Percentiles rank a stretch among this genome's conserved stretches.
Conservation (phyloP, 2,113 vertebrate genomes). For the Lepus europaeus region DNA sequence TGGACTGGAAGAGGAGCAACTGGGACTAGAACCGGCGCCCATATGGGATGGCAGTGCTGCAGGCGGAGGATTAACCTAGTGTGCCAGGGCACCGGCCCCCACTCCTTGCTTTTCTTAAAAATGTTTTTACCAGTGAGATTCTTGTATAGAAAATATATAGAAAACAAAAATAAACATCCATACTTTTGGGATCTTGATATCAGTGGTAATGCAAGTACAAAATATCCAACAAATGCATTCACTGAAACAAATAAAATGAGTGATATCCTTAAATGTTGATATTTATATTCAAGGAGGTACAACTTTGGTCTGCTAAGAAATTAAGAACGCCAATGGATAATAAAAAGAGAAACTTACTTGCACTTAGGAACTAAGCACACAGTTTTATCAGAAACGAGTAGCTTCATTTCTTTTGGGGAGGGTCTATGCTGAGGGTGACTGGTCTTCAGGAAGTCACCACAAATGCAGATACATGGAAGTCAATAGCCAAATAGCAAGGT, state of each 20-base stretch:
- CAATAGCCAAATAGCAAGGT: neutral
- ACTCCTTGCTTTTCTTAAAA: neutral
- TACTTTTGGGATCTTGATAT: neutral
- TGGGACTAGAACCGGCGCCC: no score
- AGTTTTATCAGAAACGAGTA: neutral
- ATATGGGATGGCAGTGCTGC: no score
- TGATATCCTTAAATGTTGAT: neutral
- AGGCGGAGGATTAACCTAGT: no score
- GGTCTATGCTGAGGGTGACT: neutral
- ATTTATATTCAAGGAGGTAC: neutral
- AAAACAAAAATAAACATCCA: conserved; percentile 37
- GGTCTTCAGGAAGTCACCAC: neutral
- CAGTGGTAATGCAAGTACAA: neutral
- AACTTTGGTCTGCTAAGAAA: neutral
- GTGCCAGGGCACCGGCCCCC: no score
- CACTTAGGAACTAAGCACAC: neutral
- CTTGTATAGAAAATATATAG: neutral
- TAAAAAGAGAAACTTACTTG: conserved; percentile 6
- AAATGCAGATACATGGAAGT: neutral
- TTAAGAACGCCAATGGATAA: conserved; percentile 25
- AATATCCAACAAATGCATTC: neutral
- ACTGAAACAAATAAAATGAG: neutral
- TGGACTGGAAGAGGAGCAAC: no score
- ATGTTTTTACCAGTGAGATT: neutral
- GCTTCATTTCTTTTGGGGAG: conserved; percentile 29